Evolutionary conservation across 2,888 invertebrate species (phyloP).

Genomic region (Macaria liturata): DNA sequence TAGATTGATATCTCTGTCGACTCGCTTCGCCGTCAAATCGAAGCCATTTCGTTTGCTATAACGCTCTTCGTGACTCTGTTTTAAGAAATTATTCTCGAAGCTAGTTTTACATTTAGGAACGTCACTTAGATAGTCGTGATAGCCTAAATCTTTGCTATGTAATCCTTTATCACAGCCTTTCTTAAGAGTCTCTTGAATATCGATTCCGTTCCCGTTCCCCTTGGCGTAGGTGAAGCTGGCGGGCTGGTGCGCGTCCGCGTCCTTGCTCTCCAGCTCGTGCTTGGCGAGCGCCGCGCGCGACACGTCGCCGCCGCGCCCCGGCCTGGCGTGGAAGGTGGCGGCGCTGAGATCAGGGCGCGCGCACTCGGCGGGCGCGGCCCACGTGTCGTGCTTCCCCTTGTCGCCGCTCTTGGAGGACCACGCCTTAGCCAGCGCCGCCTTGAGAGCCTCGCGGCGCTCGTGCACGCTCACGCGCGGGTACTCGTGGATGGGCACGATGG

Average conservation of each 20-base stretch:
- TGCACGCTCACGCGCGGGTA: constrained; percentile 84
- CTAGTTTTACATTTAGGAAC: constrained; percentile 82
- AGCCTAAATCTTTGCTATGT: constrained; percentile 75
- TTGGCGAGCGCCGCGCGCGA: constrained; percentile 72
- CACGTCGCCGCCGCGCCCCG: constrained; percentile 62
- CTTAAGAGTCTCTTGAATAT: constrained; percentile 77
- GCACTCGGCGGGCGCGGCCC: constrained; percentile 70
- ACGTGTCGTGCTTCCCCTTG: constrained; percentile 75
- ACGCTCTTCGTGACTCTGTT: constrained; percentile 75
- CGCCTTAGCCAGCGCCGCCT: constrained; percentile 78
- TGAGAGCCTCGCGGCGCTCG: constrained; percentile 77
- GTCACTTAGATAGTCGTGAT: constrained; percentile 77
- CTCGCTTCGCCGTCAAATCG: constrained; percentile 66
- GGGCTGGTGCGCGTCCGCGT: constrained; percentile 63
- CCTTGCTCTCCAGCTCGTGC: constrained; percentile 75
- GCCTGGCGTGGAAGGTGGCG: constrained; percentile 64
- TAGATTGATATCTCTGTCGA: constrained; percentile 72
- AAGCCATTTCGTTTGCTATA: constrained; percentile 74
- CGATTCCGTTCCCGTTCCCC: constrained; percentile 69
- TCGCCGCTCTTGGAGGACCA: constrained; percentile 76
- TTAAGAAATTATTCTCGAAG: constrained; percentile 79
- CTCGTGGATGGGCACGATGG: constrained; percentile 84
- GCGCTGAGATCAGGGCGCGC: constrained; percentile 63
- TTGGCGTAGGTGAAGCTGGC: constrained; percentile 67
- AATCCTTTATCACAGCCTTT: constrained; percentile 81